Evolutionary conservation across 2,888 invertebrate species (phyloP).

Genomic region (Fabriciana adippe): DNA sequence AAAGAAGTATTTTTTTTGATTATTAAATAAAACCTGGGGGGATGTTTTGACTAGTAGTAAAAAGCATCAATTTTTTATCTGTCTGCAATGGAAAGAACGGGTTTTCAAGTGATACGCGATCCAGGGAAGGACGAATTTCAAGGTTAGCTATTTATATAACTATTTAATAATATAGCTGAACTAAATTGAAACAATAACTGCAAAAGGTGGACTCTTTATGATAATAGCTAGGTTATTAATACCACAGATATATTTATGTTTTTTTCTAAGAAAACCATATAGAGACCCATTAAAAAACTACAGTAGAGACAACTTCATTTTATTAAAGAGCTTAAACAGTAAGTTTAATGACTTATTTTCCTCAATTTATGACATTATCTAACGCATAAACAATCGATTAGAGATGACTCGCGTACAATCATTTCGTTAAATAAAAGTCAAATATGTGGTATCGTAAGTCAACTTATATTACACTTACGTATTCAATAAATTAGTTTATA

Average conservation of each 20-base stretch:
- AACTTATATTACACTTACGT: slow-evolving; percentile 26
- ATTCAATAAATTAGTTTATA: slow-evolving; percentile 62
- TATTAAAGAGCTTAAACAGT: slow-evolving; percentile 36
- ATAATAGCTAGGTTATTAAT: background rate
- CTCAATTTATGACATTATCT: slow-evolving; percentile 31
- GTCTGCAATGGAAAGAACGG: no score
- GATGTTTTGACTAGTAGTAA: no score
- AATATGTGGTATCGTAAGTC: slow-evolving; percentile 14
- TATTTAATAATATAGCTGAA: no score
- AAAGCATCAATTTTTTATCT: no score
- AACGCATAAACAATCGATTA: slow-evolving; percentile 13
- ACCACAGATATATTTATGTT: background rate
- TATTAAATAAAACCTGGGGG: no score
- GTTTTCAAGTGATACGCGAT: no score
- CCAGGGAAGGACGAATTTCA: no score
- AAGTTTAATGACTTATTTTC: slow-evolving; percentile 28
- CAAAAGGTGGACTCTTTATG: no score
- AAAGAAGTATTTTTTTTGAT: no score
- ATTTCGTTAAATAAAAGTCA: slow-evolving; percentile 22
- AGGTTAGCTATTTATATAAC: no score
- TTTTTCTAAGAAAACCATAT: background rate
- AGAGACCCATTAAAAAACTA: slow-evolving; percentile 23
- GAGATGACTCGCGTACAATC: slow-evolving; percentile 18
- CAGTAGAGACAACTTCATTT: slow-evolving; percentile 31
- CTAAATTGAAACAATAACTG: no score